These are phyloP conservation scores for Clarias gariepinus DNA, from an alignment of 2,113 vertebrate genomes.

Conservation along the genomic window DNA sequence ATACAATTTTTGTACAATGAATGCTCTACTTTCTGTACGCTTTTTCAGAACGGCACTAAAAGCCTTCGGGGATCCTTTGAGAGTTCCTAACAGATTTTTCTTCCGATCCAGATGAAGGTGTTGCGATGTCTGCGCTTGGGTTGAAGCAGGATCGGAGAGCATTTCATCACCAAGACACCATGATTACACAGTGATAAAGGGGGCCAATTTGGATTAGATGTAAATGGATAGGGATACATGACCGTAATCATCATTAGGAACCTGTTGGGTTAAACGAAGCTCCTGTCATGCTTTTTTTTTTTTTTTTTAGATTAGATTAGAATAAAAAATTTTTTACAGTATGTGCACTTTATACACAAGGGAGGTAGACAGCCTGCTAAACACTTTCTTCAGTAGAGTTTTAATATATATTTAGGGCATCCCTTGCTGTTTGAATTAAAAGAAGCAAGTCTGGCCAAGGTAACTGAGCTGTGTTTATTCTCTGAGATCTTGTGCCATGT, in stretches of 20 bases:
- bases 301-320: conserved; percentile 11
- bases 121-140: background rate
- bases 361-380: conserved; percentile 46
- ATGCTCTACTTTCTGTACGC: background rate
- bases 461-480: background rate
- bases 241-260: background rate
- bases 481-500: background rate
- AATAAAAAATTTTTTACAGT: conserved; percentile 13
- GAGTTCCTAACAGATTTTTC: background rate
- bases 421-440: conserved; percentile 15
- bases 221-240: background rate
- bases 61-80: conserved; percentile 5
- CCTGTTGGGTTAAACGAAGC: background rate
- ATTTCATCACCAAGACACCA: too few species aligned
- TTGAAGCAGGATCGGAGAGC: background rate
- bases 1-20: background rate
- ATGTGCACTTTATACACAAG: conserved; percentile 38
- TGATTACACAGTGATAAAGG: background rate
- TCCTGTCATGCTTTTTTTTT: conserved; percentile 35
- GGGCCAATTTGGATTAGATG: background rate
- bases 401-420: too few species aligned
- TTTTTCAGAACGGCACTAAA: background rate
- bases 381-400: conserved; percentile 41
- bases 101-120: background rate
- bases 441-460: background rate